These are phyloP conservation scores for Brachyistius frenatus DNA, from an alignment of 2,113 vertebrate genomes.

Conservation along the genomic window DNA sequence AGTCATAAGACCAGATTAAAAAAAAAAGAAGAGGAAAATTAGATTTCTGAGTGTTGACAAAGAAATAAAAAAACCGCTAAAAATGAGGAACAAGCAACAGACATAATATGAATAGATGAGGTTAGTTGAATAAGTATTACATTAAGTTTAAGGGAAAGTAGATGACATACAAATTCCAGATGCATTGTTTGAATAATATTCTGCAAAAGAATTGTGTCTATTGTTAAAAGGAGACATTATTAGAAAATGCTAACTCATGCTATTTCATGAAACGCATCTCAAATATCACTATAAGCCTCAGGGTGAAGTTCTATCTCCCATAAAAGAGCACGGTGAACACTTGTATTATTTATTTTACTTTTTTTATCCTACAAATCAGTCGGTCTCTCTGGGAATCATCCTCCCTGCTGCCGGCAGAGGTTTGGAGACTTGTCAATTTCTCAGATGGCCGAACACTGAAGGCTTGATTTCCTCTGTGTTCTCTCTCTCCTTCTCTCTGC, in stretches of 20 bases:
- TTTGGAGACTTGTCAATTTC: slow-evolving; percentile 76
- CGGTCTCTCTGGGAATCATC: slow-evolving; percentile 42
- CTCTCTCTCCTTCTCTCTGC: slow-evolving; percentile 11
- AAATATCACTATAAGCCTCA: slow-evolving; percentile 1
- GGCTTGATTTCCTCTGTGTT: slow-evolving; percentile 70
- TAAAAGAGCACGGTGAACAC: background rate
- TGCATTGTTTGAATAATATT: background rate
- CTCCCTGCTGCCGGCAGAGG: slow-evolving; percentile 43
- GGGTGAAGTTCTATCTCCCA: background rate
- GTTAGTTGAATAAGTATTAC: too few species aligned
- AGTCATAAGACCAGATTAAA: background rate
- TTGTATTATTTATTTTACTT: fast-evolving
- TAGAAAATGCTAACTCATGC: slow-evolving; percentile 24
- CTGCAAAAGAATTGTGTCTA: slow-evolving; percentile 1
- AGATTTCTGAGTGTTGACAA: background rate
- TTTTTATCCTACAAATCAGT: slow-evolving; percentile 48
- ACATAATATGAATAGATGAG: fast-evolving
- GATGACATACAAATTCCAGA: background rate
- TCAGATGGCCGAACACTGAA: slow-evolving; percentile 74
- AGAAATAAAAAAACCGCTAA: too few species aligned
- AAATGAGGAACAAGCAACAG: background rate
- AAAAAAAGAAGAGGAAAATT: background rate
- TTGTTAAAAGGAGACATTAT: background rate
- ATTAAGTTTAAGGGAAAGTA: background rate
- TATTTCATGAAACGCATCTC: background rate